Base-by-base conservation (phyloP, 2,113 vertebrate species). In the Cochlearius cochlearius region DNA sequence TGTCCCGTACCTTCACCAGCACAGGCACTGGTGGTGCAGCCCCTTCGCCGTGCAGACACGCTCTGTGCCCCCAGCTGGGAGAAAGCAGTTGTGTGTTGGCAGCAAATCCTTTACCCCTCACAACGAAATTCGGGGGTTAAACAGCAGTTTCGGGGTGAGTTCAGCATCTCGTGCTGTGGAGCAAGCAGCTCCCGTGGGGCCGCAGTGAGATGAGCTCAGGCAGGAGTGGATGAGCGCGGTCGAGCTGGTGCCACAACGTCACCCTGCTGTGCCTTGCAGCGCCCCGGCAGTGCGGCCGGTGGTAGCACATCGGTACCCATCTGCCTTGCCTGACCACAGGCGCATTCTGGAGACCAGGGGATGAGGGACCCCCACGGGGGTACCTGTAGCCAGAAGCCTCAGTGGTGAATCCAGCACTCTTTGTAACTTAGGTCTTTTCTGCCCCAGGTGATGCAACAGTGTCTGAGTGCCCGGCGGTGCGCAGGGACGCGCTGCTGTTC, bases 241-340 rank as follows among this genome's bases (percentile, higher is more conserved):
- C 11, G 38, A 64, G 38, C 45, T 27, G 58, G 29, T 39, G 58
- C 43, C 58, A 26, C 17, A 2, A 26, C 1, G 7, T 9, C 21
- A 1, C 0, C 1, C 5, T 49, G 50, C 23, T n/a, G 56, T 38
- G 36, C 69, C 76, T 69, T 7, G 30, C 13, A 36, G 49, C 2
- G 3, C 25, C 19, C 47, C 1, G 4, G 38, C 45, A 25, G 29
- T 3, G 26, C 0, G 0, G 59, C 43, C 2, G 1, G 43, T 15
- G 36, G 50, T 14, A 38, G 15, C 45, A 29, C 59, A 18, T 7
- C 2, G 3, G 47, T 43, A 36, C 12, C 47, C 55, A 8, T 11
- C n/a, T 43, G 32, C 63, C 27, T 38, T 2, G 1, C 18, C 69
- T 34, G 55, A 9, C 55, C 55, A 43, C 41, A 15, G 62, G 41